Conservation (phyloP, 2,888 invertebrate genomes). For the Ophioninae sp. region DNA sequence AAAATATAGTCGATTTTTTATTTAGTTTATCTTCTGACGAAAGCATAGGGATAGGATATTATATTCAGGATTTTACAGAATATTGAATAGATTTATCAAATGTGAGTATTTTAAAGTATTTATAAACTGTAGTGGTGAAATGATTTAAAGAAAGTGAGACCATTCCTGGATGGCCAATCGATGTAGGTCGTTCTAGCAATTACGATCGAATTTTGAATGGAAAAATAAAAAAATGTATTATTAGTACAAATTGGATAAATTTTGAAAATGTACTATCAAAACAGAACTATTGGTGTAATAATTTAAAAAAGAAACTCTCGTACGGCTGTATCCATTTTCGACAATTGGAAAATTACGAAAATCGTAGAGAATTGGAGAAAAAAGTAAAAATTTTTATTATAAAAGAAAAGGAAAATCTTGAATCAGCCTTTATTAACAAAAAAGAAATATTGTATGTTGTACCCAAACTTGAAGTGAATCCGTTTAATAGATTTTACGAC, state of each 20-base stretch:
- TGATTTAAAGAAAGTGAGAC: background rate
- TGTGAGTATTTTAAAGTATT: no score
- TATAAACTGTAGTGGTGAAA: no score
- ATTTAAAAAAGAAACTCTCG: background rate
- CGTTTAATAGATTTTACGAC: background rate
- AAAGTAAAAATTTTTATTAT: background rate
- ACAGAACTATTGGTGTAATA: no score
- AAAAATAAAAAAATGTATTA: background rate
- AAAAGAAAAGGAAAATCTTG: background rate
- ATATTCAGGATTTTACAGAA: no score
- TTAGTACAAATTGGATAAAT: background rate
- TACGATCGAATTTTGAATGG: no score
- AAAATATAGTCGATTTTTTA: no score
- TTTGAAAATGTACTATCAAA: no score
- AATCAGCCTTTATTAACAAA: background rate
- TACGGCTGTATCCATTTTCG: background rate
- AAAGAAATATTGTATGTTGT: background rate
- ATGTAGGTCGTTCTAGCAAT: background rate
- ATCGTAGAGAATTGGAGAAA: background rate
- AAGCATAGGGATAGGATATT: no score
- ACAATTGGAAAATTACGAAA: background rate
- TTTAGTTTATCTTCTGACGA: no score
- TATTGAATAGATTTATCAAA: no score
- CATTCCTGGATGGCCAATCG: background rate
- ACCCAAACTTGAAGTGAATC: background rate